phyloP scores from a whole-genome alignment of 2,797 vertebrate genomes.

The Alauda arvensis region DNA sequence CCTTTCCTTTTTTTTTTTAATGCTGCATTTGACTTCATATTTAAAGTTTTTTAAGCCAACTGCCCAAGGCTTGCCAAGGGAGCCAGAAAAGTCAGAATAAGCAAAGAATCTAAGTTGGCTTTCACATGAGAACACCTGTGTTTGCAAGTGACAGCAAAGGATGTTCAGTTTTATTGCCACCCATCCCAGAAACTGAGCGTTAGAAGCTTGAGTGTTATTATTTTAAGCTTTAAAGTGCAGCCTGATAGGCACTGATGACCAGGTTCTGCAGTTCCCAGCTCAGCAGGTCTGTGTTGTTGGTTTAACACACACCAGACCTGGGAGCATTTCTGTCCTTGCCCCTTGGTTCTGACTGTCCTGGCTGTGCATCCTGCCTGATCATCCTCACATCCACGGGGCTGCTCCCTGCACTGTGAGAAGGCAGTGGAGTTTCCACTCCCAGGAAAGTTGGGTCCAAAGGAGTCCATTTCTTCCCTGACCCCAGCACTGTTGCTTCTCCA shows the following conservation, averaged over 20 bases:
- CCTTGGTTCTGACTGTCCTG: neutral
- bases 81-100: neutral
- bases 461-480: neutral
- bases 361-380: neutral
- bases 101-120: neutral
- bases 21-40: neutral
- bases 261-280: neutral
- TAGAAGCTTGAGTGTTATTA: neutral
- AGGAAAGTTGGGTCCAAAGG: neutral
- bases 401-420: fast-evolving
- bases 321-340: neutral
- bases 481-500: neutral
- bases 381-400: neutral
- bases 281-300: neutral
- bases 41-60: neutral
- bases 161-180: neutral
- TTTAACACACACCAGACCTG: neutral
- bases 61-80: neutral
- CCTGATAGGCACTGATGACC: neutral
- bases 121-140: neutral
- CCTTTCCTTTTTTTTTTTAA: neutral
- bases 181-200: neutral
- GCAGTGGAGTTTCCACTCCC: neutral
- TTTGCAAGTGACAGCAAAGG: neutral
- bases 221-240: neutral